Percentiles rank a stretch among this genome's conserved stretches.
phyloP scores from a whole-genome alignment of 2,113 vertebrate genomes.

The Dinomys branickii region DNA sequence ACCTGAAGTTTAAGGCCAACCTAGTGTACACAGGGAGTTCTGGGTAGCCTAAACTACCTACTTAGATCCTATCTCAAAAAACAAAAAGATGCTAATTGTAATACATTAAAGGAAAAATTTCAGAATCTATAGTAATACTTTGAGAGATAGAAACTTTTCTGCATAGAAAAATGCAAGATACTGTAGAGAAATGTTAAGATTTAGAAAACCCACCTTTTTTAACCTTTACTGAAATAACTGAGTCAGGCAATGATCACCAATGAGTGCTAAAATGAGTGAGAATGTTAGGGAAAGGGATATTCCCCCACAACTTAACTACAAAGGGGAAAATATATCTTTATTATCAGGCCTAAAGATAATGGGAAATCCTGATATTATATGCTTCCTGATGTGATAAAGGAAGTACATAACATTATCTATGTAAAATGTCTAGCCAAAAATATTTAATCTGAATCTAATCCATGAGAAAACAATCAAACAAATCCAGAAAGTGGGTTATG shows the following conservation, averaged over 20 bases:
- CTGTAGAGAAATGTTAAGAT: conserved; percentile 41
- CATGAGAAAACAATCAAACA: conserved; percentile 32
- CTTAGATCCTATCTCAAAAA: background rate
- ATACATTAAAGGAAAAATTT: conserved; percentile 49
- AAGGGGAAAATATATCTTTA: conserved; percentile 19
- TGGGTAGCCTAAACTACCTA: background rate
- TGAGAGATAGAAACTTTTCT: background rate
- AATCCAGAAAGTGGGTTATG: conserved; percentile 29
- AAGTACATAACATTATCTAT: background rate
- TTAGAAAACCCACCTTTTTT: conserved; percentile 34
- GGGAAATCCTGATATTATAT: conserved; percentile 23
- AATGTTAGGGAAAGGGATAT: background rate
- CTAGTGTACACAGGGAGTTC: background rate
- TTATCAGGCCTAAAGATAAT: background rate
- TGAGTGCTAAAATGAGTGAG: background rate
- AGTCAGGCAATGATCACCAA: conserved; percentile 12
- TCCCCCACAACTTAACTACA: conserved; percentile 2
- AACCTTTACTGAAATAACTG: conserved; percentile 31
- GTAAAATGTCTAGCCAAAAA: background rate
- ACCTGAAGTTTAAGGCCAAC: background rate
- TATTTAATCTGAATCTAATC: conserved; percentile 32
- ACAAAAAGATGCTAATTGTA: background rate
- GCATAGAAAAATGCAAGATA: conserved; percentile 29
- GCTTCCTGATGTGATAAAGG: background rate
- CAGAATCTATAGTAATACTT: conserved; percentile 24